Evolutionary conservation across 35 echinoderm and acorn worm genomes (phyloP).

Genomic region (Diadema setosum): DNA sequence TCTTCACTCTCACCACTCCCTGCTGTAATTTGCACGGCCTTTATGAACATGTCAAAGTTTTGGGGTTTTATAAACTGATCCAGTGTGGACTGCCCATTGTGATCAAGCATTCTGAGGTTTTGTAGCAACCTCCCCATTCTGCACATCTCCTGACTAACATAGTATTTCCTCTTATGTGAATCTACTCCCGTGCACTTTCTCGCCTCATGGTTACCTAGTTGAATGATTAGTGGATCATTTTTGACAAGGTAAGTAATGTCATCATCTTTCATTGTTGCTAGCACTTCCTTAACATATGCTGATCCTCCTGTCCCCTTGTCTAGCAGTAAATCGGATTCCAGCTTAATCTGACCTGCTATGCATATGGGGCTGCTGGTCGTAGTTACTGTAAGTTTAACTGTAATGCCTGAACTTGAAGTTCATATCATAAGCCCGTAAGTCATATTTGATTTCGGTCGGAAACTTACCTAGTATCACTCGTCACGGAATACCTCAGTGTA

Average conservation of each 20-base stretch:
- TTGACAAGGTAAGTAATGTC: background rate
- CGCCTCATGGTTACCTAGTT: background rate
- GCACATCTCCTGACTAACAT: background rate
- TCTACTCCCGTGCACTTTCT: background rate
- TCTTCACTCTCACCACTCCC: background rate
- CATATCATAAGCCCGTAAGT: no score
- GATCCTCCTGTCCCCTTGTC: background rate
- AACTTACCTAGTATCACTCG: no score
- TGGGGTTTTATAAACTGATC: background rate
- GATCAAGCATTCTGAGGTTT: background rate
- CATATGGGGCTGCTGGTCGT: no score
- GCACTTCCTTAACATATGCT: background rate
- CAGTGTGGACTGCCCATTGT: background rate
- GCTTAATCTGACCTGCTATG: background rate
- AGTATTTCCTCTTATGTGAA: background rate
- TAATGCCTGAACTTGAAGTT: no score
- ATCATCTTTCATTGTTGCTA: background rate
- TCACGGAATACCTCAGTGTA: no score
- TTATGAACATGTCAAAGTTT: background rate
- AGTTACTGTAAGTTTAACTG: no score
- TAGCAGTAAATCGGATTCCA: background rate
- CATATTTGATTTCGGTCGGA: no score
- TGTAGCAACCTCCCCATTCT: background rate
- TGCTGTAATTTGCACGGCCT: background rate
- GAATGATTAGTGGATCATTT: constrained; percentile 3